phyloP scores from a whole-genome alignment of 2,888 invertebrate species.

The Cataglyphis altisquamis region DNA sequence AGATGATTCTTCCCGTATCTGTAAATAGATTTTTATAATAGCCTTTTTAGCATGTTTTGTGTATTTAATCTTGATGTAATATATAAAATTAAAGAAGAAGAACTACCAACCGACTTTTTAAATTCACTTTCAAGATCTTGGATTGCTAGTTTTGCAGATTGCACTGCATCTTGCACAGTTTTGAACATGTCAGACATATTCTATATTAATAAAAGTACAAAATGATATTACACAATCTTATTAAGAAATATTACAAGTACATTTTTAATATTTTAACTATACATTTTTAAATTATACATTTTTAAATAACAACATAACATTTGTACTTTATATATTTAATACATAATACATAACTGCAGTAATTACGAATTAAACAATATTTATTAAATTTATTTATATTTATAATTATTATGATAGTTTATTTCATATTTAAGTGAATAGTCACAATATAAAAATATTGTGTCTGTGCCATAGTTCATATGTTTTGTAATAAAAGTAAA shows the following conservation, averaged over 20 bases:
- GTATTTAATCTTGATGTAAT: not conserved
- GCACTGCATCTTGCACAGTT: constrained; percentile 76
- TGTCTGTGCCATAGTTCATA: constrained; percentile 55
- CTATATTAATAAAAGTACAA: constrained; percentile 61
- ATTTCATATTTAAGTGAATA: constrained; percentile 70
- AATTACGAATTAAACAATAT: constrained; percentile 1
- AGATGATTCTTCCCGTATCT: constrained; percentile 73
- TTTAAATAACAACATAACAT: constrained; percentile 4
- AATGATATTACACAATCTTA: constrained; percentile 15
- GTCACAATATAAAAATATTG: constrained; percentile 59
- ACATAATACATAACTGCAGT: not conserved
- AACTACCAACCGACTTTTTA: constrained; percentile 72
- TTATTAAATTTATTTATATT: not conserved
- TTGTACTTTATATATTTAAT: not conserved
- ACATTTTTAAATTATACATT: not conserved
- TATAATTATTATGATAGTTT: constrained; percentile 36
- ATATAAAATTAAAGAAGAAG: not conserved
- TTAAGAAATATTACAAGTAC: constrained; percentile 11
- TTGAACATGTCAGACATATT: constrained; percentile 76
- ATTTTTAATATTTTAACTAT: too few relatives aligned
- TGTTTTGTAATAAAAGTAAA: constrained; percentile 54
- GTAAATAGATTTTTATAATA: constrained; percentile 54
- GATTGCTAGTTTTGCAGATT: constrained; percentile 73
- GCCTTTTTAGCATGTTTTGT: not conserved
- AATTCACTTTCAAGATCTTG: constrained; percentile 75